Evolutionary conservation across 2,888 invertebrate species (phyloP), one percentile per base, ranked within the genome.

Genomic region (Agrotis segetum): DNA sequence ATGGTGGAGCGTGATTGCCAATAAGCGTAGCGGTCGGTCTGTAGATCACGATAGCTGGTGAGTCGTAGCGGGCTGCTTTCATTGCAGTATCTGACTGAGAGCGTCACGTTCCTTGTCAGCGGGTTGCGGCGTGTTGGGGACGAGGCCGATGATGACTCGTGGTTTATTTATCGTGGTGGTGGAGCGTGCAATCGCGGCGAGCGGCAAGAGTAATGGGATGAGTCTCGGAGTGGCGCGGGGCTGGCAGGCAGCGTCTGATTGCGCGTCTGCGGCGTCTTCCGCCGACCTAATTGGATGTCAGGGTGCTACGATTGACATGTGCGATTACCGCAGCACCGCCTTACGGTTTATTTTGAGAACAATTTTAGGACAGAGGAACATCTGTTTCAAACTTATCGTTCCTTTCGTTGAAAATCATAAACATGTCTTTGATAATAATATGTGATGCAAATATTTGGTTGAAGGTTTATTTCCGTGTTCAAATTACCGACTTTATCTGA

Each of bases 1-100:
- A 93, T 92, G 91, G 93, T 81, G 76, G 87, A 85, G 83, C 91
- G 90, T 92, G 94, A 94, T 95, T 93, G 93, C 90, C 91, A 92
- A 91, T 90, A 90, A 89, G 85, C 87, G 85, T 84, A 85, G 84
- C 79, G 82, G 82, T 79, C 79, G 77, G 74, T 83, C 82, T 87
- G 87, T 78, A 87, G 90, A 93, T 94, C 93, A 90, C 90, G 94
- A 93, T 92, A 91, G 82, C 84, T 73, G 79, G 68, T 77, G 85
- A 87, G 84, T 74, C 72, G 77, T 59, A 67, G 71, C 84, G 82
- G 85, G 77, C 70, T 72, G 79, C 77, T 87, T 86, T 87, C 88
- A 79, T 89, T 73, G 83, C 71, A 85, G 82, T 92, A 92, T 90
- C 92, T 88, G 74, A 79, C 79, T 80, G 78, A 67, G 77, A 82